Base-by-base conservation (phyloP, 64 coral and sea anemone species). In the Stylophora pistillata region DNA sequence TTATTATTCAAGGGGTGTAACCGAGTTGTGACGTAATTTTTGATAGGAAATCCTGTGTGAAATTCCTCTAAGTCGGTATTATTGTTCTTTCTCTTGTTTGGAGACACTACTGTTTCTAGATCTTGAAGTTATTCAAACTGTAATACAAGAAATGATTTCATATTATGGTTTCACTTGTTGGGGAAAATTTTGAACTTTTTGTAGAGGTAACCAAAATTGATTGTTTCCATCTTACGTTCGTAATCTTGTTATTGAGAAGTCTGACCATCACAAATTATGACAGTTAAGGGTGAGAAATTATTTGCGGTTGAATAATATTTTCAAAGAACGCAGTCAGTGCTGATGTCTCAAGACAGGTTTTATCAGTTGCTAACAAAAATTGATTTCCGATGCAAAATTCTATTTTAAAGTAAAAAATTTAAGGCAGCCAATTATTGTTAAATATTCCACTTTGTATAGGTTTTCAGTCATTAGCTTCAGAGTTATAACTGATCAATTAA, bases 231-330 rank as follows among this genome's bases (percentile, higher is more conserved):
- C 58, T 6, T 1, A 21, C 21, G 26, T 30, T 30, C 23, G 15
- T 79, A 28, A 29, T 31, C 26, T 53, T 55, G 18, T 23, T 23
- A 21, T 57, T 25, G 16, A 31, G 4, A 32, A 2, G 27, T 31
- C 10, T 79, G 77, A 79, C 77, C n/a, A 55, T 59, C 64, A 68
- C 54, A 77, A 77, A 14, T 13, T 53, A 13, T 41, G 55, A 59
- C 5, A 30, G 28, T 79, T 58, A 9, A 31, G 56, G 56, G 55
- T 15, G 13, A 60, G 56, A 30, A 53, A 15, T 34, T 81, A 54
- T 84, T 55, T 54, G 61, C 4, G 61, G 62, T 52, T 30, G 20
- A 23, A 41, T 69, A 84, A 84, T 82, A 82, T 66, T 82, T 59
- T 64, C 29, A 37, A 30, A 64, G 31, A 82, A 55, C n/a, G 41